Percentiles rank a stretch among this genome's conserved stretches.
These are phyloP conservation scores for Sminthopsis crassicaudata DNA, from an alignment of 2,113 vertebrate species.

Conservation along the genomic window DNA sequence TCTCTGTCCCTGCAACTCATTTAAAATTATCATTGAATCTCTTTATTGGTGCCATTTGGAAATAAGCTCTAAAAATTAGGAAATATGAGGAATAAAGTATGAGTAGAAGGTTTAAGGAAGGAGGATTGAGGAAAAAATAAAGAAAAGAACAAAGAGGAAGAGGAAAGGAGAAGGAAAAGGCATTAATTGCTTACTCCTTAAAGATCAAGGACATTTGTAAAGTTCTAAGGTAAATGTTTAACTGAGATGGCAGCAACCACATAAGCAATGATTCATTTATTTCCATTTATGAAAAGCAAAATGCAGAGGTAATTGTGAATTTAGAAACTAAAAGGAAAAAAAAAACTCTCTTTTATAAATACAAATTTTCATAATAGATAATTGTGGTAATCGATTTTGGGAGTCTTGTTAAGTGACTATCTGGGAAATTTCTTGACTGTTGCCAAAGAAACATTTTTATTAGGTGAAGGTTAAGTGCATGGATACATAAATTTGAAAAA, in stretches of 20 bases:
- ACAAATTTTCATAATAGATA: constrained; percentile 65
- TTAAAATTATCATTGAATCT: not conserved
- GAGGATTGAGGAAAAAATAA: not conserved
- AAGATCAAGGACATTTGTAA: constrained; percentile 44
- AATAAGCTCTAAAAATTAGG: not conserved
- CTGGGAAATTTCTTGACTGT: constrained; percentile 50
- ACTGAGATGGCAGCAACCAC: constrained; percentile 56
- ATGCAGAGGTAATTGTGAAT: constrained; percentile 65
- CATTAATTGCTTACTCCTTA: not conserved
- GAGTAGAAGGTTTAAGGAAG: not conserved
- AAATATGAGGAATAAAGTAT: not conserved
- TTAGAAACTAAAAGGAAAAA: constrained; percentile 43
- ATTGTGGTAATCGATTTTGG: constrained; percentile 53
- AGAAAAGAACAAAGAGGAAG: not conserved
- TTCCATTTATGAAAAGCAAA: constrained; percentile 64
- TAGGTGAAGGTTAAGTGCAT: constrained; percentile 46
- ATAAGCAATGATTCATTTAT: constrained; percentile 69
- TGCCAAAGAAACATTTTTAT: constrained; percentile 60
- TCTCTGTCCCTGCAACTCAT: not conserved
- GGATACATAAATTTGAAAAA: constrained; percentile 60
- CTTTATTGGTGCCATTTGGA: not conserved
- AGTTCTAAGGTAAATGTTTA: constrained; percentile 58
- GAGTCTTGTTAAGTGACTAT: constrained; percentile 53
- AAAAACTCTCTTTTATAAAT: constrained; percentile 57
- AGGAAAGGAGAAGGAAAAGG: not conserved